Evolutionary conservation across 30 jellyfish, hydroid and myxozoan species (phyloP).

Genomic region (Hydra vulgaris): DNA sequence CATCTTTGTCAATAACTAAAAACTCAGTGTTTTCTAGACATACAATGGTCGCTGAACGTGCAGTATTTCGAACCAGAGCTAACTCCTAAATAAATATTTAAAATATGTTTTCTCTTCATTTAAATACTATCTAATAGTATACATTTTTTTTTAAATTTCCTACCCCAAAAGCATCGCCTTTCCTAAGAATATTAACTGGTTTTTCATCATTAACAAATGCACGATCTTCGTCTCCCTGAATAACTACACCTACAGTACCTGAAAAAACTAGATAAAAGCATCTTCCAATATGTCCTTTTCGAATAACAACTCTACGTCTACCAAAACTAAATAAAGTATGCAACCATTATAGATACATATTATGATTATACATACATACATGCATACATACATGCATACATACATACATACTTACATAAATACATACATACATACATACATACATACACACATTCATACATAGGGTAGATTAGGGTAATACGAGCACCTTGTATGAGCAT

Average conservation of each 20-base stretch:
- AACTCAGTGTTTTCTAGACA: conserved; percentile 24
- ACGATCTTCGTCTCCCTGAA: conserved; percentile 29
- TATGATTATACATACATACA: too few relatives aligned
- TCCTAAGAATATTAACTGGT: conserved; percentile 21
- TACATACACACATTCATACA: too few relatives aligned
- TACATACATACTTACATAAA: too few relatives aligned
- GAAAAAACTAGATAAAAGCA: conserved; percentile 28
- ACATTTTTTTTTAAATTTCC: too few relatives aligned
- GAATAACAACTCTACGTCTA: conserved; percentile 30
- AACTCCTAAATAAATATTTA: conserved; percentile 13
- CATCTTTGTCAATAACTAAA: conserved; percentile 28
- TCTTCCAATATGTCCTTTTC: conserved; percentile 31
- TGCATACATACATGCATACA: too few relatives aligned
- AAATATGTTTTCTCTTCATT: background rate
- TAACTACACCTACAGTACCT: conserved; percentile 33
- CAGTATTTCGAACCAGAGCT: conserved; percentile 18
- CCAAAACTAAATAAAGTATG: conserved; percentile 15
- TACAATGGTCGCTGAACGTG: conserved; percentile 29
- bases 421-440: too few relatives aligned
- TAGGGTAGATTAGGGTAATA: too few relatives aligned
- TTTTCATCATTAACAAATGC: conserved; percentile 31
- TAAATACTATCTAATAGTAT: too few relatives aligned
- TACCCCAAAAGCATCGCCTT: conserved; percentile 38
- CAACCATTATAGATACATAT: too few relatives aligned
- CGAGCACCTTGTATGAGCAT: too few relatives aligned